Conservation (phyloP, 2,113 vertebrate genomes). For the Isichthys henryi region DNA sequence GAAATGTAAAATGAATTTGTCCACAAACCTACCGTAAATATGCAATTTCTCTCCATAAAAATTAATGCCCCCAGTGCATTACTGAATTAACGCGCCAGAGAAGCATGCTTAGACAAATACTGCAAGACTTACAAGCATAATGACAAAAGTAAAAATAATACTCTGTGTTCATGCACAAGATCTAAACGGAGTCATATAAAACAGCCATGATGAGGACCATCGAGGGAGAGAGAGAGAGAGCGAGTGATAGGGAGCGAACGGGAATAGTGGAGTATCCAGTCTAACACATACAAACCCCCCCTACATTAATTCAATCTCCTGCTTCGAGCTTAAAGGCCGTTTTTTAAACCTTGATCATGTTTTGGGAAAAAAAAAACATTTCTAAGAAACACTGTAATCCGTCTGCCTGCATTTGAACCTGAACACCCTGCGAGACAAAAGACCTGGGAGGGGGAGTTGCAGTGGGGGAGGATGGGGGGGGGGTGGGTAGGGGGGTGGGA, state of each 20-base stretch:
- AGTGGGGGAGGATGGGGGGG: background rate
- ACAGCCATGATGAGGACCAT: background rate
- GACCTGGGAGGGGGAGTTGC: background rate
- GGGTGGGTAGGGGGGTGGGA: too few species aligned
- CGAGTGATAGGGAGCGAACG: background rate
- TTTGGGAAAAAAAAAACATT: conserved; percentile 29
- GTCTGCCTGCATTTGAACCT: conserved; percentile 41
- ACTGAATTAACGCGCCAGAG: background rate
- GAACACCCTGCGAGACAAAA: conserved; percentile 35
- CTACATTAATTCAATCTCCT: conserved; percentile 50
- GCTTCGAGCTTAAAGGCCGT: conserved; percentile 30
- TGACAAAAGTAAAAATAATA: background rate
- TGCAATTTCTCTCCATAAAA: background rate
- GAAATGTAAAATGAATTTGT: background rate
- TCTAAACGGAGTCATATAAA: background rate
- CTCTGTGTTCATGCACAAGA: background rate
- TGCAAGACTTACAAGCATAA: background rate
- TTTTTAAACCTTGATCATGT: conserved; percentile 28
- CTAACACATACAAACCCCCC: background rate
- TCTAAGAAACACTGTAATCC: conserved; percentile 52
- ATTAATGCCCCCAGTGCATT: background rate
- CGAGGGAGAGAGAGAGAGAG: background rate
- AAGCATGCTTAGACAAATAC: background rate
- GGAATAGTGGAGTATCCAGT: background rate
- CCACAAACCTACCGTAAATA: background rate